Evolutionary conservation across 2,888 invertebrate genomes (phyloP), one percentile per base, ranked within the genome.

Genomic region (Podotricha telesiphe): DNA sequence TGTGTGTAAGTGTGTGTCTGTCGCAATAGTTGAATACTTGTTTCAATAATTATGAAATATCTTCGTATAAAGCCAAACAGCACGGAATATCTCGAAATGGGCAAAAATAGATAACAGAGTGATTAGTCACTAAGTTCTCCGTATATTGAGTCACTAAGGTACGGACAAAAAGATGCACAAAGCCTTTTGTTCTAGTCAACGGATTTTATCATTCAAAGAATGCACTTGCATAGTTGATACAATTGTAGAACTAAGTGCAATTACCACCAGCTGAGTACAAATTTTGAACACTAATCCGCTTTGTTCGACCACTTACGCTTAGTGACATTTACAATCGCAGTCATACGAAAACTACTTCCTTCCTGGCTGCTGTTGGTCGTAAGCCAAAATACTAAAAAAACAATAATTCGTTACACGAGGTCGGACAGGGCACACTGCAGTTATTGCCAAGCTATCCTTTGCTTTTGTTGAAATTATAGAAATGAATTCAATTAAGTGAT

Each of bases 341-440:
- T 58, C 40, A 40, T 22, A 59, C 48, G 66, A 59, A 58, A 68
- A 65, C 56, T 50, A 47, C 63, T 65, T 65, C 65, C 69, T 69
- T 69, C 65, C 69, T 53, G 13, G 6, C 40, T 17, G 37, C 19
- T 51, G 34, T 61, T 69, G 69, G 69, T 65, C 50, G 59, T 59
- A 22, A 61, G 69, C 69, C 69, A 69, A 65, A 61, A 66, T 45
- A 37, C 59, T 64, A 47, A 51, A 55, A 59, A 63, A 68, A 59
- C 45, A 59, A 69, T 47, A 65, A 61, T 65, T 55, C 19, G 59
- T 61, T 61, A 65, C 69, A 65, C 47, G 65, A 58, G 50, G 62
- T 62, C 62, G 48, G 62, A 5, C 51, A 20, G 65, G 45, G 68
- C 65, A 51, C 61, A 65, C 65, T 69, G 69, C 69, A 61, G 69